These are phyloP conservation scores for Trichogramma pretiosum DNA, from an alignment of 1,140 invertebrate species.

Conservation along the genomic window DNA sequence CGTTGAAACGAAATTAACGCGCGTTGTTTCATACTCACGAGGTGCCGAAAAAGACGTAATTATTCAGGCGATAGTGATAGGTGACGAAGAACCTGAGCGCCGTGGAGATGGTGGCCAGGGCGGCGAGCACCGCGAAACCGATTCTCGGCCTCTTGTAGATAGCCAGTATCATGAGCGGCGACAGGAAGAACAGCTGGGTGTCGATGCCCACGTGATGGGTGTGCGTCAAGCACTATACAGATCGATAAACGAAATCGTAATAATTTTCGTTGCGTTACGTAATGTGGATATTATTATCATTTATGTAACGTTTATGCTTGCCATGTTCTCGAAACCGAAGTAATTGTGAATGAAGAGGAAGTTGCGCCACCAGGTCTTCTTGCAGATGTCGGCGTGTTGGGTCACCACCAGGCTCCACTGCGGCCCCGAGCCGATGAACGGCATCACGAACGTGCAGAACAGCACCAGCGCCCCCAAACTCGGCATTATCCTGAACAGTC, in stretches of 20 bases:
- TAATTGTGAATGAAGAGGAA: slow-evolving; percentile 58
- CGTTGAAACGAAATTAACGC: too few species aligned
- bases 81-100: slow-evolving; percentile 56
- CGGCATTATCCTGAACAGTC: slow-evolving; percentile 56
- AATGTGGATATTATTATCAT: too few species aligned
- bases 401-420: slow-evolving; percentile 58
- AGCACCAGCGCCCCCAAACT: slow-evolving; percentile 53
- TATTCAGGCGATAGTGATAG: slow-evolving; percentile 54
- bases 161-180: slow-evolving; percentile 58
- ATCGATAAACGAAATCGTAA: slow-evolving; percentile 25
- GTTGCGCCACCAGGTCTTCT: slow-evolving; percentile 55
- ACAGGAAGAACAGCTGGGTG: slow-evolving; percentile 68
- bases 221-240: slow-evolving; percentile 57
- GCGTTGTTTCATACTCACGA: slow-evolving; percentile 69
- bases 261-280: too few species aligned
- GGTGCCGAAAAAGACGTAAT: slow-evolving; percentile 64
- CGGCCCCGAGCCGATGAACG: slow-evolving; percentile 53
- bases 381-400: slow-evolving; percentile 55
- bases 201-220: slow-evolving; percentile 75
- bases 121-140: slow-evolving; percentile 46
- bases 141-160: slow-evolving; percentile 56
- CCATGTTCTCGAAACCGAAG: slow-evolving; percentile 58
- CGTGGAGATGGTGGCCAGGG: slow-evolving; percentile 53
- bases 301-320: too few species aligned
- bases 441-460: slow-evolving; percentile 57